phyloP scores from a whole-genome alignment of 2,113 vertebrate species.

The Nothobranchius kuhntae region DNA sequence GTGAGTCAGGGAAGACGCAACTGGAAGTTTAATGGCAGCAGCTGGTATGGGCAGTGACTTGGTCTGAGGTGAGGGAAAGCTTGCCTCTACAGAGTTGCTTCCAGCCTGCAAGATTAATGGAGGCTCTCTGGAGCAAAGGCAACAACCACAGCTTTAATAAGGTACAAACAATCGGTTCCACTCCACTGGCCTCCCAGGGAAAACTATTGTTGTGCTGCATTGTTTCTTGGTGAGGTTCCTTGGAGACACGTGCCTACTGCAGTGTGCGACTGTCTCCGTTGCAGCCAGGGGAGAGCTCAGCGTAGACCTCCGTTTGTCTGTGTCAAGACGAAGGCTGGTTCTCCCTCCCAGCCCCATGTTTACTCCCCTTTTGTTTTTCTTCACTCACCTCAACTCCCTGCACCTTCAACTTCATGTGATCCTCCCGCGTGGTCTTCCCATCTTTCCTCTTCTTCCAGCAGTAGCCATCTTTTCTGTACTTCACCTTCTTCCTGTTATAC shows the following conservation, averaged over 20 bases:
- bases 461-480: slow-evolving; percentile 99
- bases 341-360: not conserved
- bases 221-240: slow-evolving; percentile 71
- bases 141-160: slow-evolving; percentile 85
- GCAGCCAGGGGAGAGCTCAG: slow-evolving; percentile 62
- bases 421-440: slow-evolving; percentile 96
- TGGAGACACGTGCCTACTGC: slow-evolving; percentile 64
- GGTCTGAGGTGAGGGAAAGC: slow-evolving; percentile 61
- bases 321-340: slow-evolving; percentile 57
- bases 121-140: slow-evolving; percentile 82
- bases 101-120: slow-evolving; percentile 82
- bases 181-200: slow-evolving; percentile 79
- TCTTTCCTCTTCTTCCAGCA: slow-evolving; percentile 99
- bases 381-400: slow-evolving; percentile 98
- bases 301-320: slow-evolving; percentile 62
- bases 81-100: slow-evolving; percentile 67
- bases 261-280: slow-evolving; percentile 71
- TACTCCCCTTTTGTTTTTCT: slow-evolving; percentile 7
- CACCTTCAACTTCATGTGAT: slow-evolving; percentile 99
- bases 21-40: slow-evolving; percentile 57
- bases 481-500: slow-evolving; percentile 99
- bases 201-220: slow-evolving; percentile 81
- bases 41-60: slow-evolving; percentile 58
- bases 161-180: slow-evolving; percentile 85
- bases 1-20: slow-evolving; percentile 48